A percentile compares a stretch with the other conserved stretches of the same genome.
Conservation (phyloP, 2,888 invertebrate genomes). For the Cryptus armator region DNA sequence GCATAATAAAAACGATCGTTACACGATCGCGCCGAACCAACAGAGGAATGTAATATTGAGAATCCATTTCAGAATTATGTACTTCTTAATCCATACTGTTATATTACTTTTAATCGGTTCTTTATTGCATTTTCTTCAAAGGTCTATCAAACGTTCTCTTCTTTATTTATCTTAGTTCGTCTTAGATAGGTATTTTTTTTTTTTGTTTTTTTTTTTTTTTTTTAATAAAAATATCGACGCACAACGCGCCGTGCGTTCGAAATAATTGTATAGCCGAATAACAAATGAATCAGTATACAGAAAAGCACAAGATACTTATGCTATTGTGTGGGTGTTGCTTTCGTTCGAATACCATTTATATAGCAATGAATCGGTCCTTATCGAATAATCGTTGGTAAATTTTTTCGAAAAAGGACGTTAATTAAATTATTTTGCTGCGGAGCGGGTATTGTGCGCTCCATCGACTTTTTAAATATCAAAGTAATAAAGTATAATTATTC, state of each 20-base stretch:
- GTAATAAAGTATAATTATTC: conserved; percentile 57
- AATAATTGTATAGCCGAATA: conserved; percentile 59
- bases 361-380: conserved; percentile 6
- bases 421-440: conserved; percentile 46
- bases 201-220: conserved; percentile 37
- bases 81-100: conserved; percentile 30
- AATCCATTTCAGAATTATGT: conserved; percentile 9
- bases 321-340: conserved; percentile 58
- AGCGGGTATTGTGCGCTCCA: conserved; percentile 40
- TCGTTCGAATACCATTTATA: conserved; percentile 38
- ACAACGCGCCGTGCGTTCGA: conserved; percentile 56
- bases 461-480: conserved; percentile 39
- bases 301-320: conserved; percentile 67
- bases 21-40: neutral
- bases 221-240: conserved; percentile 42
- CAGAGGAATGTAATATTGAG: neutral
- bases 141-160: conserved; percentile 10
- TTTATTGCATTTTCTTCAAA: neutral
- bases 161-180: conserved; percentile 53
- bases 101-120: conserved; percentile 12
- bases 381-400: conserved; percentile 2
- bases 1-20: conserved; percentile 5
- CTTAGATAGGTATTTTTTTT: conserved; percentile 41
- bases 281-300: conserved; percentile 66
- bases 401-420: conserved; percentile 14